A percentile compares a stretch with the other conserved stretches of the same genome.
phyloP scores from a whole-genome alignment of 2,113 vertebrate species.

The Sprattus sprattus region DNA sequence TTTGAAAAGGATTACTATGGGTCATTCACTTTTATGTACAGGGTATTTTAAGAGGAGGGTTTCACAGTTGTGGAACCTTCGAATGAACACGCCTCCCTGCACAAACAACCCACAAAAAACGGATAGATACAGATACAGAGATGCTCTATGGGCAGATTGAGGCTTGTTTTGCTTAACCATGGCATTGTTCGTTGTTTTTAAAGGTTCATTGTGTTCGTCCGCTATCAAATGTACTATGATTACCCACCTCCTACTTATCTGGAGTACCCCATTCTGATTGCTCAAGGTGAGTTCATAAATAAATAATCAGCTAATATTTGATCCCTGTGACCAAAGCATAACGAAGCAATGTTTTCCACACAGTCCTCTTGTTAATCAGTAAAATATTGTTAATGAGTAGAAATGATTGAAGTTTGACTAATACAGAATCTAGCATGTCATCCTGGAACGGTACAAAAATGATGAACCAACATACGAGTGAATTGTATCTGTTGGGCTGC shows the following conservation, averaged over 20 bases:
- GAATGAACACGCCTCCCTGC: neutral
- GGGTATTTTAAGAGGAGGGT: neutral
- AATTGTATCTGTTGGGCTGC: neutral
- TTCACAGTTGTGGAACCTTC: neutral
- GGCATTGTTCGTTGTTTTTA: neutral
- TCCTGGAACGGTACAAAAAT: neutral
- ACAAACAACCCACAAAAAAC: neutral
- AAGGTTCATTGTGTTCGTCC: constrained; percentile 90
- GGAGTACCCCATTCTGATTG: constrained; percentile 90
- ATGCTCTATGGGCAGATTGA: neutral
- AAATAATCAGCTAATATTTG: neutral
- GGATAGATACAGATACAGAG: neutral
- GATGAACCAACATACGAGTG: neutral
- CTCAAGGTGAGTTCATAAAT: constrained; percentile 80
- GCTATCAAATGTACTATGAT: constrained; percentile 88
- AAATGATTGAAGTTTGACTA: neutral
- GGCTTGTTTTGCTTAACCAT: neutral
- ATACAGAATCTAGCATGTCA: neutral
- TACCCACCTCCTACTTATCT: constrained; percentile 88
- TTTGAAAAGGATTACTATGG: neutral
- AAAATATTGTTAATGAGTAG: neutral
- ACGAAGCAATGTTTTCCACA: no score
- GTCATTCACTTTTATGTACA: neutral
- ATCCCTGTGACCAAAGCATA: no score
- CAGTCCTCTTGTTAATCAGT: no score